Percentiles rank a stretch among this genome's conserved stretches.
These are phyloP conservation scores for Agriopis aurantiaria DNA, from an alignment of 2,888 invertebrate genomes.

Conservation along the genomic window DNA sequence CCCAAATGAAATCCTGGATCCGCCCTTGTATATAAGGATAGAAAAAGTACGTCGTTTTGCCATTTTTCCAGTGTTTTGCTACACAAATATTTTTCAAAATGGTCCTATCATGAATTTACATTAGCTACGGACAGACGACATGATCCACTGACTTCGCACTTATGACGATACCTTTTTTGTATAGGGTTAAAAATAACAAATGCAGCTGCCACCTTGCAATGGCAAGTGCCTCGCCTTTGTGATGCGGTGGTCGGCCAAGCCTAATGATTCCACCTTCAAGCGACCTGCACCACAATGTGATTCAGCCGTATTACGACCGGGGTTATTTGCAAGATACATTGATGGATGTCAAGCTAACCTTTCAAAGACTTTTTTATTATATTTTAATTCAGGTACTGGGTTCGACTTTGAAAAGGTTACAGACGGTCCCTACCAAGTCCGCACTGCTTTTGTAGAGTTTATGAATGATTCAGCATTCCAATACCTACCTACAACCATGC, in stretches of 20 bases:
- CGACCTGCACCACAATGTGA: constrained; percentile 56
- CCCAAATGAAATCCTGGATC: too few species aligned
- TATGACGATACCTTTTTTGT: constrained; percentile 2
- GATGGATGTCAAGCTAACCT: constrained; percentile 50
- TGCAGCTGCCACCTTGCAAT: constrained; percentile 35
- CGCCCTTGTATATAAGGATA: too few species aligned
- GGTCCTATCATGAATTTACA: neutral
- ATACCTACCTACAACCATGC: neutral
- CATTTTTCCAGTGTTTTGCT: too few species aligned
- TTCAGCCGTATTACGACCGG: constrained; percentile 53
- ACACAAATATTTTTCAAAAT: too few species aligned
- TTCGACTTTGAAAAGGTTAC: constrained; percentile 40
- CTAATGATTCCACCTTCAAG: constrained; percentile 56
- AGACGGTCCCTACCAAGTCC: constrained; percentile 27
- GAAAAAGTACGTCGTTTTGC: too few species aligned
- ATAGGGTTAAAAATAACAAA: constrained; percentile 16
- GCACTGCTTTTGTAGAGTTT: constrained; percentile 28
- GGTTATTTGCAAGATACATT: constrained; percentile 50
- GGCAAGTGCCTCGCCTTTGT: constrained; percentile 46
- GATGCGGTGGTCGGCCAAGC: constrained; percentile 45
- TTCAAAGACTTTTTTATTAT: constrained; percentile 41
- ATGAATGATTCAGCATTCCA: constrained; percentile 30
- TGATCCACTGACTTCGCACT: neutral
- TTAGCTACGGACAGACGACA: neutral
- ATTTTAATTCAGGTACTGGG: constrained; percentile 40